Conservation (phyloP, 2,888 invertebrate species). For the Exocentrus adspersus region DNA sequence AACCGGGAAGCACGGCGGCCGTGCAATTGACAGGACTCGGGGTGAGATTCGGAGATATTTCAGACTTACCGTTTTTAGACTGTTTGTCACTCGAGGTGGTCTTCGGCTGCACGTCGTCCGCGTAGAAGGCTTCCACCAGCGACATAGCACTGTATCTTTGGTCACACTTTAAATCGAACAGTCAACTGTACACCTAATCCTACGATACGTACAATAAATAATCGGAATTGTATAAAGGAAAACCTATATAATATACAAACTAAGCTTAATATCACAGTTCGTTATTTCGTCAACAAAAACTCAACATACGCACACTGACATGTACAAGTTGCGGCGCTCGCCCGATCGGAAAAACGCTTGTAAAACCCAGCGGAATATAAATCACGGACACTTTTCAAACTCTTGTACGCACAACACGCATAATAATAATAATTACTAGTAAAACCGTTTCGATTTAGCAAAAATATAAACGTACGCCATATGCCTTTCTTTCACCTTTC, state of each 20-base stretch:
- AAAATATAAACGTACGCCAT: slow-evolving; percentile 59
- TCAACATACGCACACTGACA: slow-evolving; percentile 57
- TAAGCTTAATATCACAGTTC: slow-evolving; percentile 60
- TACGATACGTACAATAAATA: slow-evolving; percentile 55
- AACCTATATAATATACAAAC: slow-evolving; percentile 57
- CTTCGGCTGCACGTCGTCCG: slow-evolving; percentile 50
- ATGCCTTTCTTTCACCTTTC: slow-evolving; percentile 55
- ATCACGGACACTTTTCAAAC: slow-evolving; percentile 45
- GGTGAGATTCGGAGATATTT: too few relatives aligned
- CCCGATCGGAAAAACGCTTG: slow-evolving; percentile 46
- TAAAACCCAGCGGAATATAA: slow-evolving; percentile 47
- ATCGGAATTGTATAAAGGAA: slow-evolving; percentile 56
- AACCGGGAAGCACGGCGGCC: slow-evolving; percentile 3
- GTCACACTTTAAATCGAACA: slow-evolving; percentile 47
- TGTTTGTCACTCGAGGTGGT: slow-evolving; percentile 49
- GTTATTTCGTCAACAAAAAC: slow-evolving; percentile 58
- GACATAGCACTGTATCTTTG: slow-evolving; percentile 54
- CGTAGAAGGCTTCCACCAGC: slow-evolving; percentile 51
- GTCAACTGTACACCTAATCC: slow-evolving; percentile 50
- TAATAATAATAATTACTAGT: slow-evolving; percentile 43
- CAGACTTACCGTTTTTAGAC: slow-evolving; percentile 54
- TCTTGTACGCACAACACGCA: slow-evolving; percentile 49
- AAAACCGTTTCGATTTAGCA: slow-evolving; percentile 53
- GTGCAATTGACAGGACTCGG: slow-evolving; percentile 25
- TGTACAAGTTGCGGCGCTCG: slow-evolving; percentile 47